Conservation (phyloP, 2,797 vertebrate genomes). For the Percopsis omiscomaycus region DNA sequence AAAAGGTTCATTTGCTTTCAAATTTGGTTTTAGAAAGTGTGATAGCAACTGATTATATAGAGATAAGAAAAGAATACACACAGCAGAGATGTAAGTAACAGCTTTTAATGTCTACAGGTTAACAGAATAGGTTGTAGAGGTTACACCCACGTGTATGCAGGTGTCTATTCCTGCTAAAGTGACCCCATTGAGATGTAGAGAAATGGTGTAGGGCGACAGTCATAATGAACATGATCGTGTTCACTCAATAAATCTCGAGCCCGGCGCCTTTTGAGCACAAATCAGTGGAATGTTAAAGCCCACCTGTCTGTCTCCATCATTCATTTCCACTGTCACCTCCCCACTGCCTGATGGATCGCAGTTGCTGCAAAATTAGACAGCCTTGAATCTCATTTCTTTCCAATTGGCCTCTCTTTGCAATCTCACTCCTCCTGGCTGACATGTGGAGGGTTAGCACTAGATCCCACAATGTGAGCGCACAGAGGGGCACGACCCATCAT, state of each 20-base stretch:
- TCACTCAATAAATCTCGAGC: slow-evolving; percentile 87
- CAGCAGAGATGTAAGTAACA: slow-evolving; percentile 3
- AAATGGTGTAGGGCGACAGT: slow-evolving; percentile 99
- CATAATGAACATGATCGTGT: slow-evolving; percentile 95
- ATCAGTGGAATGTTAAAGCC: slow-evolving; percentile 99
- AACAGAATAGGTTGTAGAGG: slow-evolving; percentile 21
- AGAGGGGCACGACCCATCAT: no score
- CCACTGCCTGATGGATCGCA: slow-evolving; percentile 98
- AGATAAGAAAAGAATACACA: neutral
- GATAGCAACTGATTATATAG: slow-evolving; percentile 2
- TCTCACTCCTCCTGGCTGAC: slow-evolving; percentile 86
- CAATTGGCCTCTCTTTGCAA: slow-evolving; percentile 92
- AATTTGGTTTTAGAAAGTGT: slow-evolving; percentile 20
- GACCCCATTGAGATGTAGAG: slow-evolving; percentile 86
- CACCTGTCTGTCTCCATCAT: slow-evolving; percentile 99
- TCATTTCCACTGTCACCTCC: slow-evolving; percentile 99
- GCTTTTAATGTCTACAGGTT: slow-evolving; percentile 5
- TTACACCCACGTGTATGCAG: slow-evolving; percentile 42
- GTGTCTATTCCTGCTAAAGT: slow-evolving; percentile 49
- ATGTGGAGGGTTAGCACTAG: slow-evolving; percentile 10
- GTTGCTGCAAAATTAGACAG: slow-evolving; percentile 99
- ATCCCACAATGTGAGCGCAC: no score
- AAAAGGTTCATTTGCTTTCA: slow-evolving; percentile 20
- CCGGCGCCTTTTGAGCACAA: slow-evolving; percentile 97
- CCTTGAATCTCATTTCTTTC: slow-evolving; percentile 99